These are phyloP conservation scores for Triplophysa siluroides DNA, from an alignment of 2,113 vertebrate species.

Conservation along the genomic window DNA sequence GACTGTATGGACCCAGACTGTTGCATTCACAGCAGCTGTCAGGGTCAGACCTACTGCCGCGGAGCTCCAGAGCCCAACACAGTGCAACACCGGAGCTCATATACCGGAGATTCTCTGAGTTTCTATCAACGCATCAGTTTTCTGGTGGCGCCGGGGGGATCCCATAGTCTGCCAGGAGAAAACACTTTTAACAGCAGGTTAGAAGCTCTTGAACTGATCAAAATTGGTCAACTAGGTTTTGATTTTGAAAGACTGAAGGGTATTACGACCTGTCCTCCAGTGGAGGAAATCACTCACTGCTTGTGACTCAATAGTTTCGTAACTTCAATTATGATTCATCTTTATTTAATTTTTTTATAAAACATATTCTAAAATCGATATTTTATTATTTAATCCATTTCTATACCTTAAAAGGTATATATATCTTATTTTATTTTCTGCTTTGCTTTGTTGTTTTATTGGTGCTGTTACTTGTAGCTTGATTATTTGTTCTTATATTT, in stretches of 20 bases:
- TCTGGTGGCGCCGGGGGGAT: slow-evolving; percentile 86
- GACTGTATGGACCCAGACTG: slow-evolving; percentile 99
- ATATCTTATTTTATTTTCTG: no score
- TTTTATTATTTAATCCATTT: no score
- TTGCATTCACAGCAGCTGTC: slow-evolving; percentile 91
- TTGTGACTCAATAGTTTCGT: no score
- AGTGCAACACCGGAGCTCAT: slow-evolving; percentile 69
- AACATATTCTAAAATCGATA: no score
- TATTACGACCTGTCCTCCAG: neutral
- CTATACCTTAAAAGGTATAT: no score
- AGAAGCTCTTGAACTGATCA: slow-evolving; percentile 41
- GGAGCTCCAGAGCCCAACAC: slow-evolving; percentile 90
- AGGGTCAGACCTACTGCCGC: slow-evolving; percentile 89
- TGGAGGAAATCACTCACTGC: neutral
- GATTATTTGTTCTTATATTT: no score
- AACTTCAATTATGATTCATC: no score
- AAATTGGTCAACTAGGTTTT: neutral
- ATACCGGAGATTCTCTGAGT: slow-evolving; percentile 74
- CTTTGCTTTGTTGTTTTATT: no score
- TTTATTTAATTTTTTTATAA: no score
- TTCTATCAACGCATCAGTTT: slow-evolving; percentile 93
- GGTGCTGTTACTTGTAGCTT: no score
- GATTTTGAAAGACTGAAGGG: neutral
- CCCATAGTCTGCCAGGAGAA: slow-evolving; percentile 89
- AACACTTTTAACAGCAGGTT: slow-evolving; percentile 95